A percentile compares a stretch with the other conserved stretches of the same genome.
Conservation (phyloP, 1,140 invertebrate species). For the Pogonomyrmex barbatus region DNA sequence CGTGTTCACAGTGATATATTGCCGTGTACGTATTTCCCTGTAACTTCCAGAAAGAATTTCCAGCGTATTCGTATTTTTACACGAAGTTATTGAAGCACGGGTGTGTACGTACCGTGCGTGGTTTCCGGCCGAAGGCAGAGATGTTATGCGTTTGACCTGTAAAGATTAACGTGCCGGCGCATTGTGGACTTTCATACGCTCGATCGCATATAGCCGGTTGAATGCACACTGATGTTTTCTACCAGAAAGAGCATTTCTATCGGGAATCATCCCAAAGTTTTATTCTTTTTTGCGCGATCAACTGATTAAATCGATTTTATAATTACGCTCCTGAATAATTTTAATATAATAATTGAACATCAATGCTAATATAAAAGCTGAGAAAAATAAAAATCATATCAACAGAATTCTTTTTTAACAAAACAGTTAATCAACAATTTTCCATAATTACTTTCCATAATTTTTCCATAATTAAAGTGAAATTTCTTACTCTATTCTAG, state of each 20-base stretch:
- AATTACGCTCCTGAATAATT: not conserved
- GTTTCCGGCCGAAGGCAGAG: constrained; percentile 35
- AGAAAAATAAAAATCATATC: not conserved
- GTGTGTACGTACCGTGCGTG: constrained; percentile 17
- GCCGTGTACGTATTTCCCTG: constrained; percentile 6
- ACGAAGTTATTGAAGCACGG: constrained; percentile 56
- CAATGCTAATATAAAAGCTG: not conserved
- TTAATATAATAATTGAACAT: constrained; percentile 18
- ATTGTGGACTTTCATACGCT: constrained; percentile 54
- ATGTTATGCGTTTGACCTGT: constrained; percentile 46
- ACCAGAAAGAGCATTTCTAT: constrained; percentile 40
- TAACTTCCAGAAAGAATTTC: constrained; percentile 55
- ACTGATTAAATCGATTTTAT: constrained; percentile 4
- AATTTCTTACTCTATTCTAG: not conserved
- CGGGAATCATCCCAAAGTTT: not conserved
- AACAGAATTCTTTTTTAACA: not conserved
- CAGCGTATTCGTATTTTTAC: constrained; percentile 49
- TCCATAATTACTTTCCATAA: not conserved
- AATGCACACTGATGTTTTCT: constrained; percentile 50
- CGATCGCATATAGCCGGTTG: constrained; percentile 18
- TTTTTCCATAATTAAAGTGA: not conserved
- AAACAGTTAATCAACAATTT: not conserved
- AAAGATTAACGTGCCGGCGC: constrained; percentile 63
- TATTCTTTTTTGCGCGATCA: not conserved
- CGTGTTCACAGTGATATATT: constrained; percentile 37